These are phyloP conservation scores for Lophius americanus DNA, from an alignment of 2,797 vertebrate genomes.

Conservation along the genomic window DNA sequence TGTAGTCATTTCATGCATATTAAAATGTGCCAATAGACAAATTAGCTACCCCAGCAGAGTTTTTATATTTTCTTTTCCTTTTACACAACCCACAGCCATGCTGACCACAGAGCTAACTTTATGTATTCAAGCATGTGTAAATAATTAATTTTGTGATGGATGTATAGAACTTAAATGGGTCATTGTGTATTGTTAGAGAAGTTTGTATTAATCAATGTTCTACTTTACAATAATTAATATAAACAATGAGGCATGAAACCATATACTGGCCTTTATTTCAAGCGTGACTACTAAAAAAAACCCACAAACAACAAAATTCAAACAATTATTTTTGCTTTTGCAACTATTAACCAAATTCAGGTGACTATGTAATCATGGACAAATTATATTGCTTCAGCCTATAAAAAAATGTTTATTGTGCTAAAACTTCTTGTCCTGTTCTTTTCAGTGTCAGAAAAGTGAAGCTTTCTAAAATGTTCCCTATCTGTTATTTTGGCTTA, in stretches of 20 bases:
- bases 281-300: background rate
- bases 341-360: slow-evolving; percentile 1
- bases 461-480: slow-evolving; percentile 41
- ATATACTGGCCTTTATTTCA: slow-evolving; percentile 16
- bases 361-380: slow-evolving; percentile 6
- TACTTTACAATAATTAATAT: slow-evolving; percentile 49
- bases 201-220: slow-evolving; percentile 46
- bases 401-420: background rate
- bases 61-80: slow-evolving; percentile 13
- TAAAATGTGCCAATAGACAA: background rate
- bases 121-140: slow-evolving; percentile 63
- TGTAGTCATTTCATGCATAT: background rate
- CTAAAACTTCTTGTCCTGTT: slow-evolving; percentile 20
- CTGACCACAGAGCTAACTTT: slow-evolving; percentile 25
- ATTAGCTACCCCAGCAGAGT: background rate
- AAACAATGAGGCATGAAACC: slow-evolving; percentile 24
- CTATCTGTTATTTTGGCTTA: slow-evolving; percentile 71
- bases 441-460: slow-evolving; percentile 6
- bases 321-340: background rate
- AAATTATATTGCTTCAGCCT: background rate
- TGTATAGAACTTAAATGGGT: slow-evolving; percentile 61
- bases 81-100: background rate
- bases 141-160: slow-evolving; percentile 57
- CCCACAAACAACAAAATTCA: background rate
- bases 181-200: slow-evolving; percentile 43